A percentile compares a stretch with the other conserved stretches of the same genome.
phyloP scores from a whole-genome alignment of 2,888 invertebrate species.

The Lithophane ornitopus region DNA sequence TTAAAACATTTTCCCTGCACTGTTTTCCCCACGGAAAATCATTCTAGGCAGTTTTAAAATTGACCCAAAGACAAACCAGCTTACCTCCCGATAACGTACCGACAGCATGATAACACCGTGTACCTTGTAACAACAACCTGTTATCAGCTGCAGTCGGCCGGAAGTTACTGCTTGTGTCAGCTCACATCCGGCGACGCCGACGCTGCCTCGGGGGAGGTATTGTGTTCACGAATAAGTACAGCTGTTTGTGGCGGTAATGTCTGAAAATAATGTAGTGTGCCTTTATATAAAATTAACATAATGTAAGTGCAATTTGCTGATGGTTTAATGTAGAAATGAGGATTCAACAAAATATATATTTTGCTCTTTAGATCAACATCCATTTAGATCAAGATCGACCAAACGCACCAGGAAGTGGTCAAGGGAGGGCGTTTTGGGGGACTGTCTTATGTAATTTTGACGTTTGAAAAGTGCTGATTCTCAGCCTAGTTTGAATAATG shows the following conservation, averaged over 20 bases:
- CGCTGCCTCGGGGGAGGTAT: constrained; percentile 16
- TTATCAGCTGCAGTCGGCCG: constrained; percentile 32
- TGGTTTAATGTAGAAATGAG: no score
- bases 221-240: constrained; percentile 15
- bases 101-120: constrained; percentile 15
- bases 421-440: no score
- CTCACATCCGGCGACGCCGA: constrained; percentile 49
- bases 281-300: neutral
- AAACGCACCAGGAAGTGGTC: no score
- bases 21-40: constrained; percentile 2
- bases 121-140: constrained; percentile 4
- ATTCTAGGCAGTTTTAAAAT: neutral
- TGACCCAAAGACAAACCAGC: neutral
- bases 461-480: no score
- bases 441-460: no score
- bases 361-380: no score
- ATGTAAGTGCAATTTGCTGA: neutral
- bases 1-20: neutral
- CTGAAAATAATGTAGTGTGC: neutral
- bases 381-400: no score
- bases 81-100: constrained; percentile 9
- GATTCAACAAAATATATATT: no score
- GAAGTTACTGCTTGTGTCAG: constrained; percentile 38
- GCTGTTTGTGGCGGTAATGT: constrained; percentile 1
- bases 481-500: no score